These are phyloP conservation scores for Cairina moschata DNA, from an alignment of 2,113 vertebrate genomes.

Conservation along the genomic window DNA sequence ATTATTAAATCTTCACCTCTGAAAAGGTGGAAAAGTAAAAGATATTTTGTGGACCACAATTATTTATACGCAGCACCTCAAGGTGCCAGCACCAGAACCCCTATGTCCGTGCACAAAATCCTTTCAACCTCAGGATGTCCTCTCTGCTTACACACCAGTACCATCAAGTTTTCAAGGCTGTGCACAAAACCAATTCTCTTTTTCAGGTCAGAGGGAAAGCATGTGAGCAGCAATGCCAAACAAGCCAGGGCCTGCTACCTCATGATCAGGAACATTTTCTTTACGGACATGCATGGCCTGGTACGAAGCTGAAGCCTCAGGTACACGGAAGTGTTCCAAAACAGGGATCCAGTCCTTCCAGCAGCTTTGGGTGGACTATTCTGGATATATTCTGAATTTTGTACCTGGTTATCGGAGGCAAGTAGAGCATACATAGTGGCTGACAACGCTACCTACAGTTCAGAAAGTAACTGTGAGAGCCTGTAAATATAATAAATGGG, in stretches of 20 bases:
- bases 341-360: background rate
- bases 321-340: background rate
- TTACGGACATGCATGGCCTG: background rate
- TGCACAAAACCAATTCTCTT: background rate
- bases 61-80: background rate
- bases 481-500: background rate
- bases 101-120: background rate
- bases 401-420: background rate
- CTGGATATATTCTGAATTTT: background rate
- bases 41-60: background rate
- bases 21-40: background rate
- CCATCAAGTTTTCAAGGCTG: background rate
- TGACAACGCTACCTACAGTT: background rate
- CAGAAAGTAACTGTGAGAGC: background rate
- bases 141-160: background rate
- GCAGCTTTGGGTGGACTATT: background rate
- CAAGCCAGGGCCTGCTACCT: background rate
- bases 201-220: background rate
- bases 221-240: background rate
- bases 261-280: rapidly evolving
- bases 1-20: background rate
- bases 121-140: background rate
- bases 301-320: background rate
- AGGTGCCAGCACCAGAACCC: background rate
- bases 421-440: background rate